These are phyloP conservation scores for Hofmannophila pseudospretella DNA, from an alignment of 2,888 invertebrate genomes.

Conservation along the genomic window DNA sequence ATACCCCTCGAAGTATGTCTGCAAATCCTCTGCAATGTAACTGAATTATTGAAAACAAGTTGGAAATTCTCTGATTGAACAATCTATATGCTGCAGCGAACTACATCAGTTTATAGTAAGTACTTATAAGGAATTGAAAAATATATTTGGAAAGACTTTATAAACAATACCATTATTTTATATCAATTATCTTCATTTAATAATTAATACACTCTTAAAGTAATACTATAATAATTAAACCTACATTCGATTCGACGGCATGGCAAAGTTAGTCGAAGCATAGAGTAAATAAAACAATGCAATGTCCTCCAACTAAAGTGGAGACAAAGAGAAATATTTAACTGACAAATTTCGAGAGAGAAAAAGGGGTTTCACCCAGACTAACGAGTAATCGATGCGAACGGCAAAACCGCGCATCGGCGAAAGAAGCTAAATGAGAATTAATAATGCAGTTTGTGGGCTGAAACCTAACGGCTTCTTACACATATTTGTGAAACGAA, in stretches of 20 bases:
- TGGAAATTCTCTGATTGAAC: not conserved
- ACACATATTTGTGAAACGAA: constrained; percentile 3
- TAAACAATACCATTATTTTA: no score
- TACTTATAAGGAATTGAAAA: no score
- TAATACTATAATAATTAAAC: no score
- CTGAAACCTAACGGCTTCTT: constrained; percentile 24
- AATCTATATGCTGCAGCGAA: not conserved
- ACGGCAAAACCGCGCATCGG: constrained; percentile 36
- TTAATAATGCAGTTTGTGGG: constrained; percentile 42
- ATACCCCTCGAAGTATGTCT: no score
- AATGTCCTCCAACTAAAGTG: not conserved
- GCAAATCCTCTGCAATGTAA: no score
- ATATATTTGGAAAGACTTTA: no score
- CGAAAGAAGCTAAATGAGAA: constrained; percentile 52
- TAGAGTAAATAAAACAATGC: no score
- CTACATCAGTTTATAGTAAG: no score
- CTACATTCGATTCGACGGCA: no score
- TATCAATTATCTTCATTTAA: no score
- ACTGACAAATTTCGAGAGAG: constrained; percentile 28
- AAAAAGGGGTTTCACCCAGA: constrained; percentile 34
- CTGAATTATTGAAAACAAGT: constrained; percentile 1
- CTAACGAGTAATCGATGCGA: constrained; percentile 51
- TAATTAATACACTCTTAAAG: no score
- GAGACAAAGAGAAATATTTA: constrained; percentile 14
- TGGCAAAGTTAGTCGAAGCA: no score